A percentile compares a stretch with the other conserved stretches of the same genome.
Evolutionary conservation across 2,888 invertebrate genomes (phyloP).

Genomic region (Phania funesta): DNA sequence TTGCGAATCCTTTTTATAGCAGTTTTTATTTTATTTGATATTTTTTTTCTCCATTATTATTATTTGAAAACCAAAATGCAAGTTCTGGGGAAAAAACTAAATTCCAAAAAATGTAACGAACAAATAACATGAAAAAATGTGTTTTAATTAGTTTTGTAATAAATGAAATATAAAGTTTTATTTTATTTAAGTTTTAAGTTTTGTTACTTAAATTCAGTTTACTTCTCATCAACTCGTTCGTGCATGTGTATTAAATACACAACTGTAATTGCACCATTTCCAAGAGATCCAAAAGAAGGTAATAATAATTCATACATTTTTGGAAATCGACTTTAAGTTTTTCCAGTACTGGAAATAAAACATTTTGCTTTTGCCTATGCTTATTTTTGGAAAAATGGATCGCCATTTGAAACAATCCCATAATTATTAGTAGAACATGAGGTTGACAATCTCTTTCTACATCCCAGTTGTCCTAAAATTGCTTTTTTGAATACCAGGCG

Average conservation of each 20-base stretch:
- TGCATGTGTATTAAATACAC: slow-evolving; percentile 12
- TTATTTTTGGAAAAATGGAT: too few relatives aligned
- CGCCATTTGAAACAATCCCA: too few relatives aligned
- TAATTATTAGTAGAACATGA: too few relatives aligned
- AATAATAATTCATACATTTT: too few relatives aligned
- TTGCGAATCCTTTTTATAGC: neutral
- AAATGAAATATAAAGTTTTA: slow-evolving; percentile 55
- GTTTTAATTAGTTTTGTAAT: slow-evolving; percentile 58
- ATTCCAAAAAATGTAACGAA: neutral
- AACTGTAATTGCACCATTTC: slow-evolving; percentile 14
- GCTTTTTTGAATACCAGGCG: too few relatives aligned
- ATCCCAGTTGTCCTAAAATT: too few relatives aligned
- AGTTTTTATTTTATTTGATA: neutral
- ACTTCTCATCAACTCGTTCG: slow-evolving; percentile 46
- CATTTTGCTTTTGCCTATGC: too few relatives aligned
- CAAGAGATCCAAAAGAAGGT: too few relatives aligned
- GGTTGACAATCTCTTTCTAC: too few relatives aligned
- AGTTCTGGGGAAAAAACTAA: neutral
- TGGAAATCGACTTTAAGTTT: too few relatives aligned
- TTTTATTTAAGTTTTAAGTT: slow-evolving; percentile 38
- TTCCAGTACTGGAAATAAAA: too few relatives aligned
- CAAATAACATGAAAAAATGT: slow-evolving; percentile 14
- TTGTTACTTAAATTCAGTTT: slow-evolving; percentile 56
- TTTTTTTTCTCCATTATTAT: neutral
- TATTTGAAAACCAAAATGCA: neutral